Evolutionary conservation across 2,113 vertebrate species (phyloP).

Genomic region (Brienomyrus brachyistius): DNA sequence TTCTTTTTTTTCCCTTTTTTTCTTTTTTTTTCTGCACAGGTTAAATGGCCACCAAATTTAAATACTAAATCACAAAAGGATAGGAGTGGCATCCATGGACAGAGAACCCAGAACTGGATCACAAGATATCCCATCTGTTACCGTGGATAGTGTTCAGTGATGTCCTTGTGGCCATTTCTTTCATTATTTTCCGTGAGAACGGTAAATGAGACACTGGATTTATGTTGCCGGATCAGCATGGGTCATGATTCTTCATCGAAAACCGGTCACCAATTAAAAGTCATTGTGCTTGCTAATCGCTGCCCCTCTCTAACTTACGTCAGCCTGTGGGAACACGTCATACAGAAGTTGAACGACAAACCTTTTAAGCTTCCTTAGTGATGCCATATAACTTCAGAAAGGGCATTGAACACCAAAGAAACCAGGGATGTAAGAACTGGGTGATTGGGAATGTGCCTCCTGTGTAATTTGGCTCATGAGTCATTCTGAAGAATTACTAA

Average conservation of each 20-base stretch:
- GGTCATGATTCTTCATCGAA: constrained; percentile 53
- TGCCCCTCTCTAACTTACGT: constrained; percentile 50
- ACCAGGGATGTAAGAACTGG: background rate
- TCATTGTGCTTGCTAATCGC: constrained; percentile 64
- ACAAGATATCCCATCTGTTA: background rate
- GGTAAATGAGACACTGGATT: constrained; percentile 50
- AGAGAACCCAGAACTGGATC: background rate
- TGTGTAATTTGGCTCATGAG: background rate
- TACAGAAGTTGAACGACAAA: constrained; percentile 47
- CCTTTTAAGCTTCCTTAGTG: constrained; percentile 42
- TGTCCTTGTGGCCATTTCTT: constrained; percentile 45
- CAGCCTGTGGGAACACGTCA: constrained; percentile 51
- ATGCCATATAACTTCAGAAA: constrained; percentile 37
- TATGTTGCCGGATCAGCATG: constrained; percentile 50
- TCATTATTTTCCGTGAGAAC: constrained; percentile 42
- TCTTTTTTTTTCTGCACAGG: no score
- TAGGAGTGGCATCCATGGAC: no score
- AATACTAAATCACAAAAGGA: background rate
- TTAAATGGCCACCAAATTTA: background rate
- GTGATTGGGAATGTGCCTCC: background rate
- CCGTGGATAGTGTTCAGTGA: constrained; percentile 27
- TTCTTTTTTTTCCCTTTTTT: no score
- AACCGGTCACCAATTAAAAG: constrained; percentile 58
- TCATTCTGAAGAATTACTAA: no score
- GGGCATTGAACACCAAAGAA: background rate